phyloP scores from a whole-genome alignment of 1,140 invertebrate species.

The Drosophila setifemur region DNA sequence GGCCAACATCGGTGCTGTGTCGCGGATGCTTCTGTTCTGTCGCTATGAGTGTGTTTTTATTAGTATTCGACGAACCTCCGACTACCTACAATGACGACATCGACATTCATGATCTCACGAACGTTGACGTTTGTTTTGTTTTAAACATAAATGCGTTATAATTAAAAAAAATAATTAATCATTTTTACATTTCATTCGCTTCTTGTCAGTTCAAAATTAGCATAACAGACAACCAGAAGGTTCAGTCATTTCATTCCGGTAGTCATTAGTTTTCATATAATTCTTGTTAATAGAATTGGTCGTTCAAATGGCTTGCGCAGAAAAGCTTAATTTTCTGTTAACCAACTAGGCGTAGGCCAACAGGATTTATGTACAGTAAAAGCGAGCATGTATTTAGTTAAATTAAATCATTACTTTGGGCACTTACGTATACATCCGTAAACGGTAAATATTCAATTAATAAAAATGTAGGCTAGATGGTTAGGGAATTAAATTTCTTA shows the following conservation, averaged over 20 bases:
- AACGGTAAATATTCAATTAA: no score
- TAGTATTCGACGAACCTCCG: slow-evolving; percentile 31
- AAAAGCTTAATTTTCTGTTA: slow-evolving; percentile 13
- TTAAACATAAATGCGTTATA: no score
- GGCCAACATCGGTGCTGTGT: slow-evolving; percentile 55
- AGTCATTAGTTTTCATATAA: slow-evolving; percentile 30
- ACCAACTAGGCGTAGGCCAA: no score
- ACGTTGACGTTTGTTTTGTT: not conserved
- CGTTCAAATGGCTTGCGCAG: not conserved
- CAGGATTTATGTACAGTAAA: no score
- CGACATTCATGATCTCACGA: slow-evolving; percentile 59
- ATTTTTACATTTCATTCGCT: slow-evolving; percentile 8
- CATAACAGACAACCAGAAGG: slow-evolving; percentile 20
- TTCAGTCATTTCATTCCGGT: slow-evolving; percentile 5
- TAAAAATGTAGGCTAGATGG: no score
- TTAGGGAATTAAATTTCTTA: no score
- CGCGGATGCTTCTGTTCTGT: slow-evolving; percentile 8
- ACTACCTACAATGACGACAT: slow-evolving; percentile 60
- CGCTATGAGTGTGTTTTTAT: not conserved
- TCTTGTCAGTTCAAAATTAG: slow-evolving; percentile 10
- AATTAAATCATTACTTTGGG: no score
- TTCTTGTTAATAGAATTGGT: slow-evolving; percentile 1
- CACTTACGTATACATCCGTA: no score
- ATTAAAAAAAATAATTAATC: slow-evolving; percentile 47
- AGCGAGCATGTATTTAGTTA: not conserved